Percentiles rank a stretch among this genome's conserved stretches.
phyloP scores from a whole-genome alignment of 2,113 vertebrate genomes.

The Phodopus roborovskii region DNA sequence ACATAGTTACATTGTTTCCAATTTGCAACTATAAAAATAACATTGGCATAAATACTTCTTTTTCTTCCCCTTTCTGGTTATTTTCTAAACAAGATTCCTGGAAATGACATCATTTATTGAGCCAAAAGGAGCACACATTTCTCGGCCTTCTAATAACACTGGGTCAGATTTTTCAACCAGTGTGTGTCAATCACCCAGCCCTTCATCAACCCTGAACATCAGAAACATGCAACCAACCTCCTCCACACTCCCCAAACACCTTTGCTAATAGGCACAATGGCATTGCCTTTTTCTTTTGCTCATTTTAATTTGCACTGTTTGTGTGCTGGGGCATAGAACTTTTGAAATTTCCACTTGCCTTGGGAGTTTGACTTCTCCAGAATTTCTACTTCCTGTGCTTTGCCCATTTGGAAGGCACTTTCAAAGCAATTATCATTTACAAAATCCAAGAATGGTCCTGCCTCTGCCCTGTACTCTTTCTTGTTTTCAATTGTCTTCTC shows the following conservation, averaged over 20 bases:
- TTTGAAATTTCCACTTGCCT: neutral
- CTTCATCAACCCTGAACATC: neutral
- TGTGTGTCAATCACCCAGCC: neutral
- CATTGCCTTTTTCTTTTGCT: neutral
- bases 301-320: neutral
- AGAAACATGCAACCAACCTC: neutral
- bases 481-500: neutral
- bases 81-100: constrained; percentile 44
- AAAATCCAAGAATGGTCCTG: neutral
- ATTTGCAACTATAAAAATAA: constrained; percentile 43
- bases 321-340: neutral
- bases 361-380: neutral
- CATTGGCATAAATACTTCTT: constrained; percentile 34
- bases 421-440: neutral
- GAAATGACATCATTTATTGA: neutral
- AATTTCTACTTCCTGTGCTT: neutral
- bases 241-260: neutral
- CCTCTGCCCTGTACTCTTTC: fast-evolving
- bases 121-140: neutral
- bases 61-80: neutral
- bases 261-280: neutral
- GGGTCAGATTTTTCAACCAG: neutral
- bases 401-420: constrained; percentile 1
- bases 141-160: neutral
- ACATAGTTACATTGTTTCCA: neutral